phyloP scores from a whole-genome alignment of 2,113 vertebrate species.

The Trogon melanurus region DNA sequence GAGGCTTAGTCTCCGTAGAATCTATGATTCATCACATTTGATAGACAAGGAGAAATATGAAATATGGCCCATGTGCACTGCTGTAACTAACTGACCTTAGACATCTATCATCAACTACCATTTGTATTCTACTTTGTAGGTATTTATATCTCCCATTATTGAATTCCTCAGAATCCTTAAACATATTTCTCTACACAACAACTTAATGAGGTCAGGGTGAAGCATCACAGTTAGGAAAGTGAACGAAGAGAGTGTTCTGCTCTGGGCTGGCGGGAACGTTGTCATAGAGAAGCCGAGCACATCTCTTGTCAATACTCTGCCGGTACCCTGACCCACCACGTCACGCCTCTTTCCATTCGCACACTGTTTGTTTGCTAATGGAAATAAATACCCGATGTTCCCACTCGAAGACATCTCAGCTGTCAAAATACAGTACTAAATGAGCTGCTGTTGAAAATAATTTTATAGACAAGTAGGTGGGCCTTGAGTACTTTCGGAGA shows the following conservation, averaged over 20 bases:
- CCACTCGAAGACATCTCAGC: neutral
- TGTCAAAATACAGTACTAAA: neutral
- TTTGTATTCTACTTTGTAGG: neutral
- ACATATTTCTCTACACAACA: neutral
- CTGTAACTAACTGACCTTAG: neutral
- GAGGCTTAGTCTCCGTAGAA: constrained; percentile 4
- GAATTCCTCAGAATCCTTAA: constrained; percentile 3
- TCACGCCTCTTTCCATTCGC: neutral
- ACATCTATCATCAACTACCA: constrained; percentile 1
- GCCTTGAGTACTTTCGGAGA: neutral
- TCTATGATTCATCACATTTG: neutral
- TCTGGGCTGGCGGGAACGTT: neutral
- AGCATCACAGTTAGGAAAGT: neutral
- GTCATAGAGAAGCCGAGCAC: neutral
- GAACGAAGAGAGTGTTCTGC: neutral
- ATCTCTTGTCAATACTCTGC: neutral
- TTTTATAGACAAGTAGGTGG: neutral
- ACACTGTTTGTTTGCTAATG: neutral
- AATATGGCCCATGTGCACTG: neutral
- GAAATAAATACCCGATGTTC: neutral
- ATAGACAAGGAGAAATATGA: neutral
- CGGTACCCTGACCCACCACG: neutral
- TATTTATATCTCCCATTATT: neutral
- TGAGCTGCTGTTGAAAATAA: neutral
- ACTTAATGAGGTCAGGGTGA: neutral